Evolutionary conservation across 2,797 vertebrate genomes (phyloP).

Genomic region (Geotrypetes seraphini): DNA sequence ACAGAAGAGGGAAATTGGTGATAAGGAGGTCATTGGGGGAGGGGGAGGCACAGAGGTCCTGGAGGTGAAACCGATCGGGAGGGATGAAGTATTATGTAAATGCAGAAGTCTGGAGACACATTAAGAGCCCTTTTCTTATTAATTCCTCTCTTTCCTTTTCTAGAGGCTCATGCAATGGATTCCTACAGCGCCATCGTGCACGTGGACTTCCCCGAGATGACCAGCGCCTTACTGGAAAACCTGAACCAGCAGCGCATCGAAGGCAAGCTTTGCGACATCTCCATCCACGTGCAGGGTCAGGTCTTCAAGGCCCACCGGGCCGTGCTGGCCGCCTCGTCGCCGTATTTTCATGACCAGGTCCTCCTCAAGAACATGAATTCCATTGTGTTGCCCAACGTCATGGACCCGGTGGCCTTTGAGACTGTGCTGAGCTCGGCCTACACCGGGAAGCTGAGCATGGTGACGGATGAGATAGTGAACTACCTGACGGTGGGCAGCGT

Average conservation of each 20-base stretch:
- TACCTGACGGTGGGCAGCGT: conserved; percentile 88
- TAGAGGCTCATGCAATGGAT: conserved; percentile 29
- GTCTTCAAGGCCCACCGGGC: conserved; percentile 87
- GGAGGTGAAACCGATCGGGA: no score
- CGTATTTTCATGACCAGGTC: conserved; percentile 91
- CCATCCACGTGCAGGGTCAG: conserved; percentile 83
- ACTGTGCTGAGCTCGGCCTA: conserved; percentile 81
- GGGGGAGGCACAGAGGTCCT: no score
- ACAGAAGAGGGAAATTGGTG: no score
- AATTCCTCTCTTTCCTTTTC: no score
- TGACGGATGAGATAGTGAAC: conserved; percentile 78
- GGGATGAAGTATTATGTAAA: no score
- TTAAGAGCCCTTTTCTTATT: no score
- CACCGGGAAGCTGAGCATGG: conserved; percentile 80
- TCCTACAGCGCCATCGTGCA: conserved; percentile 56
- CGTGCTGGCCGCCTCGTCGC: conserved; percentile 83
- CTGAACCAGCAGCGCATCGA: conserved; percentile 82
- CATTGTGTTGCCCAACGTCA: conserved; percentile 76
- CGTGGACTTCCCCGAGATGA: conserved; percentile 75
- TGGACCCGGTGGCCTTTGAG: conserved; percentile 84
- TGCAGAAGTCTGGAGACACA: no score
- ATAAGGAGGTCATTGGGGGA: no score
- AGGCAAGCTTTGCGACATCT: conserved; percentile 80
- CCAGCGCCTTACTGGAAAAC: conserved; percentile 69
- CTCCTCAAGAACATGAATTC: conserved; percentile 81